A percentile compares a stretch with the other conserved stretches of the same genome.
Conservation (phyloP, 2,797 vertebrate species). For the Poecilia gillii region DNA sequence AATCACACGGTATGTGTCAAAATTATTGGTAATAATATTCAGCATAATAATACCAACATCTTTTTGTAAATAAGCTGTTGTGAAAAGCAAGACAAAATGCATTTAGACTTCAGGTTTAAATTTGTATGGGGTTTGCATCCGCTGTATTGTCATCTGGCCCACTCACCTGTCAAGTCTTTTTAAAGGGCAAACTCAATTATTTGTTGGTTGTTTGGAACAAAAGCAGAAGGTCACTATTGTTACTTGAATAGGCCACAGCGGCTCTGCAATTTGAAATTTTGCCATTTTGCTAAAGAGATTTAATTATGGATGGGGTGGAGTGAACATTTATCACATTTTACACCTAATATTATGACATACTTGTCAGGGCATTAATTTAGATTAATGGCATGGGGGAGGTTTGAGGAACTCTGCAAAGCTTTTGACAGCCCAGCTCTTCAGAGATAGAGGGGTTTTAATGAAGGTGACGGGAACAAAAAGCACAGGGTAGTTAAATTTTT, state of each 20-base stretch:
- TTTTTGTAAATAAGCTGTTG: conserved; percentile 23
- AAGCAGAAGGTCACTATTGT: conserved; percentile 70
- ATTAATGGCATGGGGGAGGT: conserved; percentile 78
- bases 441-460: conserved; percentile 65
- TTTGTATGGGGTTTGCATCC: conserved; percentile 22
- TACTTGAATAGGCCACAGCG: conserved; percentile 55
- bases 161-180: conserved; percentile 53
- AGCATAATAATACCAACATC: conserved; percentile 24
- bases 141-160: conserved; percentile 18
- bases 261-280: conserved; percentile 59
- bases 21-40: conserved; percentile 20
- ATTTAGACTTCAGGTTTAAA: conserved; percentile 23
- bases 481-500: conserved; percentile 30
- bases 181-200: conserved; percentile 65
- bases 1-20: conserved; percentile 19
- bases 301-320: conserved; percentile 75
- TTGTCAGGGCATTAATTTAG: conserved; percentile 84
- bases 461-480: conserved; percentile 56
- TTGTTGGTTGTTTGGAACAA: conserved; percentile 65
- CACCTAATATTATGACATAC: conserved; percentile 83
- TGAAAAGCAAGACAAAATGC: conserved; percentile 4
- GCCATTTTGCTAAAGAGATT: conserved; percentile 73
- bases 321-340: conserved; percentile 81
- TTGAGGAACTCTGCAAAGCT: conserved; percentile 68
- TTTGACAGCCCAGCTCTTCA: conserved; percentile 75